phyloP scores from a whole-genome alignment of 2,113 vertebrate species.

The Herpailurus yagouaroundi region DNA sequence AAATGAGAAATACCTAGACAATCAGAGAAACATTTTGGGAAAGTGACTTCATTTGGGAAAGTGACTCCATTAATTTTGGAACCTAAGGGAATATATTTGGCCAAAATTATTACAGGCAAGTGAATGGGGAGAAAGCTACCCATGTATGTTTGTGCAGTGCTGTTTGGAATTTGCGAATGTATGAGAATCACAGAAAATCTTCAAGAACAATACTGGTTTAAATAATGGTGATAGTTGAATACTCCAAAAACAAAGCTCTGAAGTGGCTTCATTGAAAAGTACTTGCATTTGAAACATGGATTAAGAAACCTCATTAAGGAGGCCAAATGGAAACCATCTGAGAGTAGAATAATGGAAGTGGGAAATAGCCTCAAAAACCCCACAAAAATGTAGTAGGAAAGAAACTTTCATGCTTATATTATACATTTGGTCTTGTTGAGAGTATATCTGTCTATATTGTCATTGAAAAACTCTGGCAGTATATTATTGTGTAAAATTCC shows the following conservation, averaged over 20 bases:
- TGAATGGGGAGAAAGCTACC: background rate
- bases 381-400: background rate
- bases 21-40: background rate
- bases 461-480: background rate
- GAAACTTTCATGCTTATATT: background rate
- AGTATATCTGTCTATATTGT: background rate
- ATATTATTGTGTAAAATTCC: background rate
- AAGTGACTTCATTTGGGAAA: background rate
- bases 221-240: background rate
- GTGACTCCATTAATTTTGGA: background rate
- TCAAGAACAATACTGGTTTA: constrained; percentile 6
- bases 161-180: constrained; percentile 47
- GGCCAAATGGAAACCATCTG: constrained; percentile 32
- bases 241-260: constrained; percentile 39
- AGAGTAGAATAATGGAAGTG: constrained; percentile 21
- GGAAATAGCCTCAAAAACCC: background rate
- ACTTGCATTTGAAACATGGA: constrained; percentile 53
- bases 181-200: constrained; percentile 12
- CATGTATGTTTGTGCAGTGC: background rate
- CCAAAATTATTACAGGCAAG: background rate
- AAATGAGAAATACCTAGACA: background rate
- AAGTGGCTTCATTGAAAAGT: constrained; percentile 50
- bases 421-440: background rate
- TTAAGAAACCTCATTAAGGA: constrained; percentile 34
- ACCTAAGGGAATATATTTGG: background rate